Conservation (phyloP, 2,888 invertebrate species). For the Caenorhabditis panamensis region DNA sequence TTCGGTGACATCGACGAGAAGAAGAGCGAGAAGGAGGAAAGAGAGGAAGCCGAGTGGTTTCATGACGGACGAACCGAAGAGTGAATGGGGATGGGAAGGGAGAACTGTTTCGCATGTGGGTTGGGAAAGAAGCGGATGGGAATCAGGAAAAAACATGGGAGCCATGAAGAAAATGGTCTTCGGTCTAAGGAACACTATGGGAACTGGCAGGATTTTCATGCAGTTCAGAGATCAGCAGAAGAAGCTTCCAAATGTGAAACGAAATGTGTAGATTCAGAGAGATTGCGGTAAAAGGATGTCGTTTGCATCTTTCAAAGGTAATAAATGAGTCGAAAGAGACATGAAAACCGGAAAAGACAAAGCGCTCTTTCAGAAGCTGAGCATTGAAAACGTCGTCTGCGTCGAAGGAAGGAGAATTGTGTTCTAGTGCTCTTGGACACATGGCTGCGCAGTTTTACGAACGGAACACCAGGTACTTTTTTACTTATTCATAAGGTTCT, state of each 20-base stretch:
- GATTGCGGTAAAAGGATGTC: no score
- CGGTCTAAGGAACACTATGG: no score
- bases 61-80: background rate
- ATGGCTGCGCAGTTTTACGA: slow-evolving; percentile 71
- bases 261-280: no score
- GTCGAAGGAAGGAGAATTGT: slow-evolving; percentile 9
- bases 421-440: slow-evolving; percentile 40
- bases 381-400: slow-evolving; percentile 39
- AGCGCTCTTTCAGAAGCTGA: no score
- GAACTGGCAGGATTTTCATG: no score
- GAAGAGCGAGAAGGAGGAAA: background rate
- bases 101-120: background rate
- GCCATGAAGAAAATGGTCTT: slow-evolving; percentile 1
- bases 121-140: background rate
- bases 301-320: no score
- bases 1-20: background rate
- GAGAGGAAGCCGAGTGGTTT: background rate
- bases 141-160: slow-evolving; percentile 1
- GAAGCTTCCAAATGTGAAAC: no score
- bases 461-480: slow-evolving; percentile 64
- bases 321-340: no score
- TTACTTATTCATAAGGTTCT: background rate
- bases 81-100: background rate
- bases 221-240: no score
- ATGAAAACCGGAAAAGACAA: no score